Conservation (phyloP, 2,797 vertebrate species). For the Gobio occitaniae region DNA sequence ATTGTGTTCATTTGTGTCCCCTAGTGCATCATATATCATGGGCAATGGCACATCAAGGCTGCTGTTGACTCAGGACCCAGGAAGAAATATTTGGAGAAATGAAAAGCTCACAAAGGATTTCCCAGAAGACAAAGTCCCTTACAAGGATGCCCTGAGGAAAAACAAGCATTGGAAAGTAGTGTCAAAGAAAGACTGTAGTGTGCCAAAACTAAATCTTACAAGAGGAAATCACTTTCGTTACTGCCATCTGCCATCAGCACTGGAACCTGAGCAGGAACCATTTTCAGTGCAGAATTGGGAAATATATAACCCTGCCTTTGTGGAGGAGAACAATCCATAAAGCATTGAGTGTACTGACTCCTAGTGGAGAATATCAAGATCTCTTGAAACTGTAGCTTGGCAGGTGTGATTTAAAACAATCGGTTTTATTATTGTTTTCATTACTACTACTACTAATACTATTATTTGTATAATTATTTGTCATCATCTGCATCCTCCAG, state of each 20-base stretch:
- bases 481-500: too few relatives aligned
- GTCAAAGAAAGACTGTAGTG: constrained; percentile 11
- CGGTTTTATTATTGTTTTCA: background rate
- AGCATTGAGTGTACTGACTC: background rate
- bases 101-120: background rate
- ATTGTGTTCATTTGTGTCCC: background rate
- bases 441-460: too few relatives aligned
- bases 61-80: background rate
- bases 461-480: too few relatives aligned
- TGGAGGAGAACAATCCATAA: background rate
- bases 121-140: background rate
- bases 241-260: background rate
- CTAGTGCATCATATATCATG: constrained; percentile 4
- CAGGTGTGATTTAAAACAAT: too few relatives aligned
- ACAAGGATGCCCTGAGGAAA: background rate
- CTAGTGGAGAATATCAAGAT: background rate
- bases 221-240: background rate
- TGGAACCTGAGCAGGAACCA: background rate
- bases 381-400: background rate
- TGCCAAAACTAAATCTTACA: background rate
- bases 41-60: constrained; percentile 1
- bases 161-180: background rate
- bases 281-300: background rate
- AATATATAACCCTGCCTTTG: constrained; percentile 10
- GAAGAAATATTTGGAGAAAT: background rate